These are phyloP conservation scores for Drosophila seclusa DNA, from an alignment of 2,888 invertebrate genomes.

Conservation along the genomic window DNA sequence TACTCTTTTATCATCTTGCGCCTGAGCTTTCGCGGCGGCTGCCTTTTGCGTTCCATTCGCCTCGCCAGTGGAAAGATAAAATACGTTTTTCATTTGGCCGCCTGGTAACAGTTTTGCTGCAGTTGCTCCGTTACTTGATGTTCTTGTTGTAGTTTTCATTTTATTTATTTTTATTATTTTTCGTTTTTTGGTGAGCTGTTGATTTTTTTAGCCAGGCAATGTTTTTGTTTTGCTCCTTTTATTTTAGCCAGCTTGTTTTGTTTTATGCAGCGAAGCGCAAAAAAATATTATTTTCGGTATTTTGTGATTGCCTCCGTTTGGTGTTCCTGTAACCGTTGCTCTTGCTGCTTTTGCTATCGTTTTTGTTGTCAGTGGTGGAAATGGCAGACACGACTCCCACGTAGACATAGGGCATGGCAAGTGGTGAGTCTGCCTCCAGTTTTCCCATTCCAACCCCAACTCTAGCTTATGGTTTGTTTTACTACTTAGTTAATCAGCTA, in stretches of 20 bases:
- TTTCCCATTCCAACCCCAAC: constrained; percentile 8
- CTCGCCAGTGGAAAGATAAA: constrained; percentile 74
- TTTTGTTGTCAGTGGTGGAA: constrained; percentile 20
- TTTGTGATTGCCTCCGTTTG: constrained; percentile 74
- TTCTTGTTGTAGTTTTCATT: constrained; percentile 29
- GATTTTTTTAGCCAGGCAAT: constrained; percentile 65
- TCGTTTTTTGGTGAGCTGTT: constrained; percentile 35
- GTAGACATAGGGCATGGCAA: constrained; percentile 63
- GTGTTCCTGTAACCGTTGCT: constrained; percentile 38
- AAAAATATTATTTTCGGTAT: constrained; percentile 77
- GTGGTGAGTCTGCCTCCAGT: constrained; percentile 25
- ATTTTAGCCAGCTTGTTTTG: constrained; percentile 57
- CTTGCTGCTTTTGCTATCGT: constrained; percentile 6
- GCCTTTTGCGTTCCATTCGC: constrained; percentile 59
- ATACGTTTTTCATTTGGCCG: constrained; percentile 79
- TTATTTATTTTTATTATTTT: constrained; percentile 26
- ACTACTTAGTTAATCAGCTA: constrained; percentile 78
- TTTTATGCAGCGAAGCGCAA: constrained; percentile 72
- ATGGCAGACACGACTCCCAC: constrained; percentile 64
- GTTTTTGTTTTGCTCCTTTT: constrained; percentile 51
- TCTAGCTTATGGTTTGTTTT: constrained; percentile 70
- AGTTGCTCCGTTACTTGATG: constrained; percentile 40
- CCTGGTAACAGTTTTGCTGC: constrained; percentile 68
- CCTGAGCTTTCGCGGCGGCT: constrained; percentile 66
- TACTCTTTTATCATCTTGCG: constrained; percentile 80